Conservation (phyloP, 2,888 invertebrate genomes). For the Caprella mutica region DNA sequence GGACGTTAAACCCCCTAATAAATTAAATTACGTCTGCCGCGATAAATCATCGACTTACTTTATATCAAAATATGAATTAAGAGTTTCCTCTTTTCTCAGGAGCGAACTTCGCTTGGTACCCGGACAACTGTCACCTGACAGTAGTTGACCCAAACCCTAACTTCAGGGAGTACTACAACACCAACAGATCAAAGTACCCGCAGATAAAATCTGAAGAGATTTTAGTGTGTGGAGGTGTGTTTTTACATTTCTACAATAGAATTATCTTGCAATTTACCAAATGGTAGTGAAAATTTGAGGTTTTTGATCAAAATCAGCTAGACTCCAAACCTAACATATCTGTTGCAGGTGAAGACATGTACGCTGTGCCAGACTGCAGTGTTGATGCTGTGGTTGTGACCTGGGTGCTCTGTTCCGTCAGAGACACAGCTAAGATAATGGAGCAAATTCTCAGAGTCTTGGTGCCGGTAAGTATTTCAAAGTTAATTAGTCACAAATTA, state of each 20-base stretch:
- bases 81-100: too few species aligned
- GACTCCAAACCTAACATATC: too few species aligned
- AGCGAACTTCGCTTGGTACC: conserved; percentile 36
- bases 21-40: too few species aligned
- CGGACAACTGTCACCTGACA: conserved; percentile 34
- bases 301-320: too few species aligned
- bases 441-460: conserved; percentile 38
- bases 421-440: conserved; percentile 35
- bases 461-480: conserved; percentile 37
- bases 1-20: too few species aligned
- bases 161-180: conserved; percentile 36
- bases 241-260: too few species aligned
- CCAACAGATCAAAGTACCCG: conserved; percentile 36
- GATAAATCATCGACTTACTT: too few species aligned
- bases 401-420: conserved; percentile 37
- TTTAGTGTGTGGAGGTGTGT: conserved; percentile 35
- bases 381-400: conserved; percentile 38
- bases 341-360: conserved; percentile 37
- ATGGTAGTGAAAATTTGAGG: too few species aligned
- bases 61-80: too few species aligned
- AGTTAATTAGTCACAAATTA: too few species aligned
- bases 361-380: conserved; percentile 31
- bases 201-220: conserved; percentile 37
- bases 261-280: too few species aligned
- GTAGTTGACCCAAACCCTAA: conserved; percentile 35